phyloP scores from a whole-genome alignment of 1,140 invertebrate genomes.

The Drosophila micromelanica region DNA sequence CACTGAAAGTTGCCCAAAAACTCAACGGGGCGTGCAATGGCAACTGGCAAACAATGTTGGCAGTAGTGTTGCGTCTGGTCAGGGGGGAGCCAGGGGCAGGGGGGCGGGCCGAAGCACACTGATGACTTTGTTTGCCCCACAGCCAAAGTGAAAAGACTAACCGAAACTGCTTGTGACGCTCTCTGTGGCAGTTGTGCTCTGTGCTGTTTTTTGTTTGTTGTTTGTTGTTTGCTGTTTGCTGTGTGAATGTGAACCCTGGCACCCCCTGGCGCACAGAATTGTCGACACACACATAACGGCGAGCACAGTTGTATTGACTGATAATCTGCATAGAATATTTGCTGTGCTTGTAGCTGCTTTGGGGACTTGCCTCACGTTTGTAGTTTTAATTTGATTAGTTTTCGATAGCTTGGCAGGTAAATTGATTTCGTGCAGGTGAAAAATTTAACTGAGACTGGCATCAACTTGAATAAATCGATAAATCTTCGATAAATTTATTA shows the following conservation, averaged over 20 bases:
- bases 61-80: too few species aligned
- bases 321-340: constrained; percentile 36
- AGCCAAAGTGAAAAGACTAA: constrained; percentile 40
- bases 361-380: not conserved
- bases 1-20: constrained; percentile 53
- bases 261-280: constrained; percentile 43
- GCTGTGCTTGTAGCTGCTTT: constrained; percentile 4
- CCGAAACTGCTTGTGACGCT: constrained; percentile 32
- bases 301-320: constrained; percentile 19
- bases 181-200: constrained; percentile 1
- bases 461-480: too few species aligned
- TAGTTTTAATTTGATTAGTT: constrained; percentile 17
- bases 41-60: constrained; percentile 16
- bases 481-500: too few species aligned
- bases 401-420: not conserved
- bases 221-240: constrained; percentile 12
- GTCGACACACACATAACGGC: constrained; percentile 15
- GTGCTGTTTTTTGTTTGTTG: constrained; percentile 8
- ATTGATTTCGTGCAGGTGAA: too few species aligned
- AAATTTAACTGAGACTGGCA: too few species aligned
- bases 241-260: constrained; percentile 39
- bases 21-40: constrained; percentile 50
- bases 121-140: constrained; percentile 31
- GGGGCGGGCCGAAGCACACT: not conserved
- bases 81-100: not conserved